Percentiles rank a stretch among this genome's conserved stretches.
Evolutionary conservation across 1,140 invertebrate species (phyloP).

Genomic region (Drosophila athabasca): DNA sequence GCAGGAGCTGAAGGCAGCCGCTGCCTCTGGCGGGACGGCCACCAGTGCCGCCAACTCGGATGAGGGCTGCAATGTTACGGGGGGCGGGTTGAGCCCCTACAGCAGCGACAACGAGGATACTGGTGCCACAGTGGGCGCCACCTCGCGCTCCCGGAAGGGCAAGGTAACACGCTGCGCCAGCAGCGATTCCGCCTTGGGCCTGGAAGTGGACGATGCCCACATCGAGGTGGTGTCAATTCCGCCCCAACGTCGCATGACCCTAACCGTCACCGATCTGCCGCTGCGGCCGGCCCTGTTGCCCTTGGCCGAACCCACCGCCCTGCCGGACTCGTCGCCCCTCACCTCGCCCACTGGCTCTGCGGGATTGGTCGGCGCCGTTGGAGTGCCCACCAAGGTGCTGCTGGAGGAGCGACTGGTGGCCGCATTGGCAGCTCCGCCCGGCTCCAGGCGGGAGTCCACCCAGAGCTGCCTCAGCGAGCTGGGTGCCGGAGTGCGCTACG

Average conservation of each 20-base stretch:
- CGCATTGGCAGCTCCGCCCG: conserved; percentile 33
- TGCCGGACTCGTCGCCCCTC: conserved; percentile 71
- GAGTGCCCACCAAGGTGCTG: conserved; percentile 78
- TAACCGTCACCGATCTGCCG: conserved; percentile 79
- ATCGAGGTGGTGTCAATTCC: conserved; percentile 32
- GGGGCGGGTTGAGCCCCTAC: conserved; percentile 70
- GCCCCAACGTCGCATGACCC: conserved; percentile 70
- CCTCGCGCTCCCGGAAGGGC: conserved; percentile 36
- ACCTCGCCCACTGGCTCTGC: conserved; percentile 48
- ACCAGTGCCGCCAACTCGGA: conserved; percentile 70
- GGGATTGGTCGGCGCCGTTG: background rate
- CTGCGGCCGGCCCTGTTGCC: conserved; percentile 73
- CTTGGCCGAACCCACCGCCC: conserved; percentile 74
- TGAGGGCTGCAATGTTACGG: conserved; percentile 69
- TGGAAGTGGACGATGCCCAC: conserved; percentile 73
- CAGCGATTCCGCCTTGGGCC: conserved; percentile 77
- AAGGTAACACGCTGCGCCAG: conserved; percentile 79
- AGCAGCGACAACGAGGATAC: conserved; percentile 75
- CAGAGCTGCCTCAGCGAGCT: conserved; percentile 73
- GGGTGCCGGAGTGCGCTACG: conserved; percentile 85
- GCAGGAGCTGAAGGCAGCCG: conserved; percentile 11
- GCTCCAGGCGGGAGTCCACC: conserved; percentile 75
- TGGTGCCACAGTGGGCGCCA: conserved; percentile 6
- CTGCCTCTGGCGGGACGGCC: conserved; percentile 9
- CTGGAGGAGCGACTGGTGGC: conserved; percentile 78